A percentile compares a stretch with the other conserved stretches of the same genome.
phyloP scores from a whole-genome alignment of 2,113 vertebrate genomes.

The Cyprinus carpio region DNA sequence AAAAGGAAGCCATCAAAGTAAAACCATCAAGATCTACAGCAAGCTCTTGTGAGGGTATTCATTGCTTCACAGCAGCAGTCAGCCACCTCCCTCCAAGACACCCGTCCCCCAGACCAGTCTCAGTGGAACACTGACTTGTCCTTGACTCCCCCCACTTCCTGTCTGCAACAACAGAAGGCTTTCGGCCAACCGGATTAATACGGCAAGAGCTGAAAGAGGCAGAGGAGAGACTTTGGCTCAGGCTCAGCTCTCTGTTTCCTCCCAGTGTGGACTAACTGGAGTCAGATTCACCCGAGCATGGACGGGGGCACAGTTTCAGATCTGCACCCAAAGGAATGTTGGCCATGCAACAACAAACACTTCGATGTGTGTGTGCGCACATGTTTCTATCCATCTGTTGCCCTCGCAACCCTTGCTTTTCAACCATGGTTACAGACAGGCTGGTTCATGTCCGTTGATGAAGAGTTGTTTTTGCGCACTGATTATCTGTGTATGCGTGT shows the following conservation, averaged over 20 bases:
- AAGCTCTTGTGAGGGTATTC: background rate
- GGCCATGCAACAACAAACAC: slow-evolving; percentile 27
- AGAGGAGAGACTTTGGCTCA: slow-evolving; percentile 58
- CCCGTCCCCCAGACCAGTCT: slow-evolving; percentile 8
- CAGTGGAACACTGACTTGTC: slow-evolving; percentile 53
- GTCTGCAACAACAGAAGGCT: slow-evolving; percentile 50
- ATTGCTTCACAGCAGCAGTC: background rate
- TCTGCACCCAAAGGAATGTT: slow-evolving; percentile 29
- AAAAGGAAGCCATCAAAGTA: slow-evolving; percentile 12
- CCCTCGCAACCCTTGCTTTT: slow-evolving; percentile 24
- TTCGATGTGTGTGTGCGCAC: background rate
- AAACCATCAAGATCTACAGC: slow-evolving; percentile 4
- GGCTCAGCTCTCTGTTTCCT: slow-evolving; percentile 24
- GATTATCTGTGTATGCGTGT: slow-evolving; percentile 2
- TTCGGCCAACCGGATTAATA: slow-evolving; percentile 63
- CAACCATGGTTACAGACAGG: slow-evolving; percentile 11
- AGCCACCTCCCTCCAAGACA: background rate
- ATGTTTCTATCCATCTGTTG: background rate
- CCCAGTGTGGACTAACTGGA: slow-evolving; percentile 42
- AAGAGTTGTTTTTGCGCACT: slow-evolving; percentile 26
- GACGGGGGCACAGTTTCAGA: slow-evolving; percentile 53
- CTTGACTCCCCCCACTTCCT: slow-evolving; percentile 55
- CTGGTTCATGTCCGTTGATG: slow-evolving; percentile 4
- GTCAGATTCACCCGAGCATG: slow-evolving; percentile 65
- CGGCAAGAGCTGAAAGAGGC: slow-evolving; percentile 51